A percentile compares a stretch with the other conserved stretches of the same genome.
These are phyloP conservation scores for Leptothorax acervorum DNA, from an alignment of 2,888 invertebrate genomes.

Conservation along the genomic window DNA sequence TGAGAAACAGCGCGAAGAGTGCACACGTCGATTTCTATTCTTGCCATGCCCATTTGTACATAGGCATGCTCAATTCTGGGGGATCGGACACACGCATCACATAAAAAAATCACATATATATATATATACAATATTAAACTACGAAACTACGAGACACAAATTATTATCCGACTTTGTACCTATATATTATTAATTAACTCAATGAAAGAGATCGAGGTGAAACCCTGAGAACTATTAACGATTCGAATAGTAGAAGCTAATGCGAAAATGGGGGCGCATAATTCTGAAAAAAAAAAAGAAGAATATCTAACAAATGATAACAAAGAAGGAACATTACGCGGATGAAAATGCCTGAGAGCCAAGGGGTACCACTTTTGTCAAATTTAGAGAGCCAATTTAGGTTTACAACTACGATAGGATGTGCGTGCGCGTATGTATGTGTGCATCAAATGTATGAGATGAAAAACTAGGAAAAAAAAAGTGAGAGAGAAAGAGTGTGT, in stretches of 20 bases:
- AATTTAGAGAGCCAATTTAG: constrained; percentile 76
- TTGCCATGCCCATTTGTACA: constrained; percentile 83
- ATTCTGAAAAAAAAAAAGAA: constrained; percentile 34
- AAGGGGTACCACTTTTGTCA: constrained; percentile 78
- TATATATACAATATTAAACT: constrained; percentile 63
- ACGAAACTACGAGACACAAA: constrained; percentile 73
- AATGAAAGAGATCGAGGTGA: constrained; percentile 71
- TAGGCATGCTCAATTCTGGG: constrained; percentile 84
- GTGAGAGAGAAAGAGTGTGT: neutral
- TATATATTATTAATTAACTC: constrained; percentile 82
- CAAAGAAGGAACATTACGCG: constrained; percentile 46
- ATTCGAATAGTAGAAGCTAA: constrained; percentile 66
- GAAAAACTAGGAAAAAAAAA: neutral
- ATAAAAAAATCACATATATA: constrained; percentile 68
- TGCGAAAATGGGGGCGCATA: constrained; percentile 53
- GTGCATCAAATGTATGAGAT: neutral
- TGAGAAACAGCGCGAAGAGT: constrained; percentile 59
- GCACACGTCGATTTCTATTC: constrained; percentile 72
- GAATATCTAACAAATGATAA: constrained; percentile 19
- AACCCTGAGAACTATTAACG: constrained; percentile 60
- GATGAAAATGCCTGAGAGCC: constrained; percentile 66
- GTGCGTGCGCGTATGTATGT: constrained; percentile 33
- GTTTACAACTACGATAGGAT: constrained; percentile 68
- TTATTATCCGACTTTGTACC: constrained; percentile 84
- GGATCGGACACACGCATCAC: constrained; percentile 75